Evolutionary conservation across 2,797 vertebrate genomes (phyloP), one percentile per base, ranked within the genome.

Genomic region (Salmo trutta): DNA sequence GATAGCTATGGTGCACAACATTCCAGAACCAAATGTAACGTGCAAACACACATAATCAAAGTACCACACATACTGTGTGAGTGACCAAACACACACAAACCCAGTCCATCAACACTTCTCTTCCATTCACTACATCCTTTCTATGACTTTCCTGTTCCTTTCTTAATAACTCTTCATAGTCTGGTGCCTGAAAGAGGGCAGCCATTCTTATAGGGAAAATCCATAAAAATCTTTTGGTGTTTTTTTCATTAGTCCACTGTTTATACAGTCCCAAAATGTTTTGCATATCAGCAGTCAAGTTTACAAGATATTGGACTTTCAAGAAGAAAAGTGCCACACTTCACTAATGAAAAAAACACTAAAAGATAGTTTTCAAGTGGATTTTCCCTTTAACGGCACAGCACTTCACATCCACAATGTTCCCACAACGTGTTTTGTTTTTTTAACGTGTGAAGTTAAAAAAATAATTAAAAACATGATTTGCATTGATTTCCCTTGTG

Each of bases 111-210:
- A 6, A 6, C 5, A 73, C 36, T n/a, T 51, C 73, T 72, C 17
- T 41, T 17, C 7, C 24, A 5, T 27, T 6, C 56, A 36, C 62
- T 31, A 54, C 73, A 12, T 15, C 29, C 66, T 31, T 68, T 41
- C 36, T 66, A 29, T 51, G 15, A 29, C 14, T 16, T 76, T 12
- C 31, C 53, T 64, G 21, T 75, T 47, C 27, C 12, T 56, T 72
- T 87, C 65, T 82, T 80, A 16, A 17, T 81, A 31, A 5, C 59
- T 71, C 64, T 52, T 0, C 0, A 10, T 71, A 53, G 86, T 78
- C 78, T 24, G 3, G n/a, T 21, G 19, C 81, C 80, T 33, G n/a
- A 86, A 76, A 73, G 73, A 47, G 73, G 27, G 54, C 29, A n/a
- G 17, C 31, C 21, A 1, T 74, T n/a, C 73, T 74, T 12, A 47